phyloP scores from a whole-genome alignment of 2,888 invertebrate species.

The Acronicta leporina region DNA sequence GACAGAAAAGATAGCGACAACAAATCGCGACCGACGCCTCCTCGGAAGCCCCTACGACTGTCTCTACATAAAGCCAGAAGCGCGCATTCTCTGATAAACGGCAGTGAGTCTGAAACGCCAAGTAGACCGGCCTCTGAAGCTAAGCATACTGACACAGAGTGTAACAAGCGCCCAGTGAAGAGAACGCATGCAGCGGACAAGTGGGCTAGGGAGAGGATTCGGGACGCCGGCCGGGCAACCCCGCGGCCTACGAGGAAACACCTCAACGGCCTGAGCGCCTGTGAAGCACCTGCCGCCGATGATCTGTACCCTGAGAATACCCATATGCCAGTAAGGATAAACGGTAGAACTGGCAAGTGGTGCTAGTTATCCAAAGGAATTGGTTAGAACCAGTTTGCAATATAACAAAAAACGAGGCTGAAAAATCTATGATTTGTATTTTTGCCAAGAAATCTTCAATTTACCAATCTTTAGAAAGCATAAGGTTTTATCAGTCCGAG shows the following conservation, averaged over 20 bases:
- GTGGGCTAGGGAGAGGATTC: slow-evolving; percentile 69
- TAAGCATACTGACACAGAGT: slow-evolving; percentile 60
- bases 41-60: slow-evolving; percentile 94
- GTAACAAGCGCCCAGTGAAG: slow-evolving; percentile 90
- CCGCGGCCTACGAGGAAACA: slow-evolving; percentile 76
- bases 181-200: slow-evolving; percentile 84
- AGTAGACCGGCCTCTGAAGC: slow-evolving; percentile 74
- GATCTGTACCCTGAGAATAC: slow-evolving; percentile 76
- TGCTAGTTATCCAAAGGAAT: slow-evolving; percentile 60
- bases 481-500: background rate
- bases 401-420: slow-evolving; percentile 35
- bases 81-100: slow-evolving; percentile 91
- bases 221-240: slow-evolving; percentile 76
- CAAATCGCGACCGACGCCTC: slow-evolving; percentile 93
- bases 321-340: slow-evolving; percentile 63
- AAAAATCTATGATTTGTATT: slow-evolving; percentile 4
- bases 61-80: slow-evolving; percentile 95
- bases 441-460: background rate
- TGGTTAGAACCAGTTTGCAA: background rate
- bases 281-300: slow-evolving; percentile 78
- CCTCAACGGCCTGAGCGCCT: slow-evolving; percentile 69
- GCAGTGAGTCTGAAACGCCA: slow-evolving; percentile 82
- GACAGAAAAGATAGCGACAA: slow-evolving; percentile 75
- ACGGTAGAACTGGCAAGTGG: slow-evolving; percentile 70
- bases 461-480: background rate